Evolutionary conservation across 2,113 vertebrate genomes (phyloP).

Genomic region (Pteruthius melanotis): DNA sequence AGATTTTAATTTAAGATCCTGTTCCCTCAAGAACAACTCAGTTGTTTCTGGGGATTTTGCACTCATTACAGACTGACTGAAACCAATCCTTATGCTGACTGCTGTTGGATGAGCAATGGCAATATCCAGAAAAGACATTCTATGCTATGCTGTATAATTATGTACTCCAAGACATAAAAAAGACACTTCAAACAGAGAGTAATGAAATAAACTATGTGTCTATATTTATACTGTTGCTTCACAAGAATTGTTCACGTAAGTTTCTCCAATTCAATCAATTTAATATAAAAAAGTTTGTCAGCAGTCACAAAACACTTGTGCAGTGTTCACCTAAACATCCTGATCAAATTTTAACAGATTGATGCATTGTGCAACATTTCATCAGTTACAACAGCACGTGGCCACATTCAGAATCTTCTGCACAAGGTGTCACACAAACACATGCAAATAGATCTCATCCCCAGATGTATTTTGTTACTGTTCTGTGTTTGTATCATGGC

Average conservation of each 20-base stretch:
- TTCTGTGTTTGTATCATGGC: fast-evolving
- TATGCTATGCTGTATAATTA: background rate
- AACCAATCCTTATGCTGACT: background rate
- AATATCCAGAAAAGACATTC: background rate
- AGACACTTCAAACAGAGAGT: background rate
- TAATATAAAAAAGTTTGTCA: background rate
- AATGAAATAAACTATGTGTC: background rate
- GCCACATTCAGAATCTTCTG: background rate
- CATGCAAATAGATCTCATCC: background rate
- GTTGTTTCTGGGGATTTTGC: background rate
- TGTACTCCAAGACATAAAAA: background rate
- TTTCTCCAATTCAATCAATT: background rate
- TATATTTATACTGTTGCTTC: background rate
- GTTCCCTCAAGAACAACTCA: background rate
- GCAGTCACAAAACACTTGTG: background rate
- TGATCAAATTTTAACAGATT: background rate
- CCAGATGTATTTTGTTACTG: background rate
- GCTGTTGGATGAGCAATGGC: background rate
- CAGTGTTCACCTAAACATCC: background rate
- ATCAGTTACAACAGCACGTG: background rate
- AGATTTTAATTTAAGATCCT: background rate
- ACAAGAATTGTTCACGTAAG: background rate
- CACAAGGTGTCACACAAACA: background rate
- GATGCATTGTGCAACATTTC: background rate
- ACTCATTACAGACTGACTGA: background rate